Conservation (phyloP, 2,113 vertebrate genomes). For the Microcebus ravelobensis region DNA sequence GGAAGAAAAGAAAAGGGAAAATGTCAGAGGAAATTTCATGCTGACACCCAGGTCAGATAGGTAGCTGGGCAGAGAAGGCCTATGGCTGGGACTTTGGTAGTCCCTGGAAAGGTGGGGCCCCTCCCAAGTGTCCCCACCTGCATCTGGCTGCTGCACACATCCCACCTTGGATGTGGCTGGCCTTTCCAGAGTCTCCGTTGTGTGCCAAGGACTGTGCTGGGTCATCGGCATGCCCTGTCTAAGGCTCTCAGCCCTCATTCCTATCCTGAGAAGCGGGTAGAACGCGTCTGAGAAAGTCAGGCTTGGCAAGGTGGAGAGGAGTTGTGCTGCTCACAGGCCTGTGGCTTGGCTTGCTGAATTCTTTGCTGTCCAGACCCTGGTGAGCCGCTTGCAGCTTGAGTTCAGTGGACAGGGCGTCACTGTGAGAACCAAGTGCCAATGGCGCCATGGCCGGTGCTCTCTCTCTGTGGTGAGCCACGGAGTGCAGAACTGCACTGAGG, state of each 20-base stretch:
- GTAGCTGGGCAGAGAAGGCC: neutral
- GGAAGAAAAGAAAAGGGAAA: neutral
- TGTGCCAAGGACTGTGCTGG: neutral
- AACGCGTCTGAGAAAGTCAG: neutral
- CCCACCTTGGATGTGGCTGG: neutral
- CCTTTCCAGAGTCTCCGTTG: neutral
- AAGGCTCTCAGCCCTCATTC: too few species aligned
- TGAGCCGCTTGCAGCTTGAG: neutral
- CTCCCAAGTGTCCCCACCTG: neutral
- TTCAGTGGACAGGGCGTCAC: too few species aligned
- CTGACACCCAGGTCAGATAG: neutral
- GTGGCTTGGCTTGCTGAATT: neutral
- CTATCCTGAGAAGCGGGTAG: neutral
- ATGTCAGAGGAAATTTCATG: constrained; percentile 21
- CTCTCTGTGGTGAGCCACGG: neutral
- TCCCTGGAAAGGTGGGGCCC: neutral
- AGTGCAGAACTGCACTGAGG: neutral
- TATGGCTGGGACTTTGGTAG: neutral
- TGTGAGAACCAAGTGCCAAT: neutral
- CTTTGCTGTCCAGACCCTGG: neutral
- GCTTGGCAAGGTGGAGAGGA: neutral
- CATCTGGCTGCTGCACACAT: neutral
- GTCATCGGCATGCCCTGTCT: neutral
- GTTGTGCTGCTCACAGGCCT: rapidly evolving
- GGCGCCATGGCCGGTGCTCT: rapidly evolving